A percentile compares a stretch with the other conserved stretches of the same genome.
Conservation (phyloP, 92 coral and sea anemone genomes). For the Epizoanthus stellaris region DNA sequence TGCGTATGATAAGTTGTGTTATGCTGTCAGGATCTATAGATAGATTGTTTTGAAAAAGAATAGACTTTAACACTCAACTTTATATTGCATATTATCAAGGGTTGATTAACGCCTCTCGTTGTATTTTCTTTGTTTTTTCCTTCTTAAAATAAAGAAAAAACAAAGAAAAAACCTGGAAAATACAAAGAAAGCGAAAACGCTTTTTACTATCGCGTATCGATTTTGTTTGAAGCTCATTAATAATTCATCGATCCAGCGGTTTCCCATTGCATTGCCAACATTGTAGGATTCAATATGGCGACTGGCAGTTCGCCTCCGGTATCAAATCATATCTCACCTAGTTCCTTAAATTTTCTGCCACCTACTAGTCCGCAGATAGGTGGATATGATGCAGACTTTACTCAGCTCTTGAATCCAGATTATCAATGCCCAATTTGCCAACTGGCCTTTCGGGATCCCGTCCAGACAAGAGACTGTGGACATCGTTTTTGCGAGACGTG, state of each 20-base stretch:
- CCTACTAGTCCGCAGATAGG: constrained; percentile 76
- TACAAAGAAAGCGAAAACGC: too few species aligned
- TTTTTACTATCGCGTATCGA: too few species aligned
- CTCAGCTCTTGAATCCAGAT: constrained; percentile 80
- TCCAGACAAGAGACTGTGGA: constrained; percentile 98
- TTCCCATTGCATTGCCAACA: constrained; percentile 23
- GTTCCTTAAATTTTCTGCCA: constrained; percentile 58
- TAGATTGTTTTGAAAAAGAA: too few species aligned
- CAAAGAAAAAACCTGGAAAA: too few species aligned
- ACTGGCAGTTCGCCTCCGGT: constrained; percentile 59
- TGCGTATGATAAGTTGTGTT: too few species aligned
- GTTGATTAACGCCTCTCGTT: too few species aligned
- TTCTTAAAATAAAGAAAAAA: too few species aligned
- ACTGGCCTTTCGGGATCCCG: constrained; percentile 98
- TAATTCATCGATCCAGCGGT: constrained; percentile 73
- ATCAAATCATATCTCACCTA: constrained; percentile 58
- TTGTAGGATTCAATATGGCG: constrained; percentile 84
- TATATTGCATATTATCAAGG: too few species aligned
- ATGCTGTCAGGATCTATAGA: too few species aligned
- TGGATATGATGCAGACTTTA: constrained; percentile 97
- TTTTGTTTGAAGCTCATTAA: constrained; percentile 40
- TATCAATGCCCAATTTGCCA: constrained; percentile 98
- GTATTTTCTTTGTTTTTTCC: too few species aligned
- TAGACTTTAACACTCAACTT: too few species aligned
- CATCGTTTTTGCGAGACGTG: constrained; percentile 99